These are phyloP conservation scores for Cyprinus carpio DNA, from an alignment of 2,113 vertebrate genomes.

Conservation along the genomic window DNA sequence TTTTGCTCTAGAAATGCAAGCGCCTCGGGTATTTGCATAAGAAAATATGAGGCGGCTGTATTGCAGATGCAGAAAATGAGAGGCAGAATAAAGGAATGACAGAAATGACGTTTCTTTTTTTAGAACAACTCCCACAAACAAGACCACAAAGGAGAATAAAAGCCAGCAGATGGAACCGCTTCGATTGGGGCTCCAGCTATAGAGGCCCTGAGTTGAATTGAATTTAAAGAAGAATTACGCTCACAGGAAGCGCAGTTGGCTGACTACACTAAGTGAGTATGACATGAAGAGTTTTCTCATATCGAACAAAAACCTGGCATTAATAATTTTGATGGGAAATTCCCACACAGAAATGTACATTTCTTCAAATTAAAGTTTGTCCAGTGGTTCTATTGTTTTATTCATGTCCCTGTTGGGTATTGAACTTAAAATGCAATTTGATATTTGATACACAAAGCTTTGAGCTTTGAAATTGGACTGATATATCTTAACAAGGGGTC, in stretches of 20 bases:
- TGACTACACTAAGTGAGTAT: slow-evolving; percentile 22
- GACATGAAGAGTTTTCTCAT: slow-evolving; percentile 27
- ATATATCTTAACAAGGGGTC: slow-evolving; percentile 44
- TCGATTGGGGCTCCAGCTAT: not conserved
- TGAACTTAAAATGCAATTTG: slow-evolving; percentile 21
- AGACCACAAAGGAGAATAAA: not conserved
- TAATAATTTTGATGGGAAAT: slow-evolving; percentile 37
- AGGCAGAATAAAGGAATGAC: slow-evolving; percentile 14
- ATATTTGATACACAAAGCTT: slow-evolving; percentile 46
- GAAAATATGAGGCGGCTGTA: not conserved
- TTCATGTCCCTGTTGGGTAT: slow-evolving; percentile 13
- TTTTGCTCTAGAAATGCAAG: slow-evolving; percentile 13
- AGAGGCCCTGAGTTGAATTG: slow-evolving; percentile 17
- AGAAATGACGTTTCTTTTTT: not conserved
- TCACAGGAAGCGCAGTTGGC: not conserved
- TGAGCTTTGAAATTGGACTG: slow-evolving; percentile 48
- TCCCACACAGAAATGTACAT: slow-evolving; percentile 36
- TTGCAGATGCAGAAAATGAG: slow-evolving; percentile 12
- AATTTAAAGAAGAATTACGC: slow-evolving; percentile 3
- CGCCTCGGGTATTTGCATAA: not conserved
- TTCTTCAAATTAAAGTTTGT: slow-evolving; percentile 23
- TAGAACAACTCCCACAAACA: not conserved
- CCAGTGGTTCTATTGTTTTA: slow-evolving; percentile 12
- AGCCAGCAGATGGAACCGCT: slow-evolving; percentile 15
- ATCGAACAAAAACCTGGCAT: slow-evolving; percentile 24